phyloP scores from a whole-genome alignment of 2,888 invertebrate genomes.

The Platerodrilus igneus region DNA sequence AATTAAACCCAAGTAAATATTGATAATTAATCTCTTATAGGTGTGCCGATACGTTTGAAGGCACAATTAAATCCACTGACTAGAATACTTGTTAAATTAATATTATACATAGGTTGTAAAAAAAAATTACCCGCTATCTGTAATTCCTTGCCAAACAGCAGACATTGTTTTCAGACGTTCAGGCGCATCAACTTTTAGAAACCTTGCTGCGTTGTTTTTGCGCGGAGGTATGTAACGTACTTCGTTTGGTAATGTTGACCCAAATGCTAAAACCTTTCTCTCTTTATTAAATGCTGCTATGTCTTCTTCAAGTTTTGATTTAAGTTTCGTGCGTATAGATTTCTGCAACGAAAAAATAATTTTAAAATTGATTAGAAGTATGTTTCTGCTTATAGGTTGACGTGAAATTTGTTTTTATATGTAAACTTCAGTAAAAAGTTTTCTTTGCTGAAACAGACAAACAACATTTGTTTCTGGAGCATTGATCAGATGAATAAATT shows the following conservation, averaged over 20 bases:
- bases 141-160: conserved; percentile 60
- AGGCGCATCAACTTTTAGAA: conserved; percentile 56
- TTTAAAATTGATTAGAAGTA: no score
- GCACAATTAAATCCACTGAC: no score
- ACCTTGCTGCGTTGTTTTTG: conserved; percentile 52
- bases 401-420: no score
- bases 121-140: conserved; percentile 52
- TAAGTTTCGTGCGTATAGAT: conserved; percentile 18
- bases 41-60: no score
- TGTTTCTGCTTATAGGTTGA: no score
- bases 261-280: conserved; percentile 52
- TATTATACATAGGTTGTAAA: conserved; percentile 1
- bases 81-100: no score
- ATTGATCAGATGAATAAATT: no score
- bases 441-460: no score
- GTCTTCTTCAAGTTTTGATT: conserved; percentile 21
- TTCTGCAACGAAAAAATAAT: conserved; percentile 22
- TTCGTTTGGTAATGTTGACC: conserved; percentile 50
- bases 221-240: conserved; percentile 53
- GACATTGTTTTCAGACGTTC: conserved; percentile 58
- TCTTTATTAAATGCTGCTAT: conserved; percentile 17
- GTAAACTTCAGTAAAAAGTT: no score
- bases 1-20: no score
- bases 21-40: no score
- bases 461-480: no score